These are phyloP conservation scores for Epicauta chinensis DNA, from an alignment of 1,140 invertebrate species.

Conservation along the genomic window DNA sequence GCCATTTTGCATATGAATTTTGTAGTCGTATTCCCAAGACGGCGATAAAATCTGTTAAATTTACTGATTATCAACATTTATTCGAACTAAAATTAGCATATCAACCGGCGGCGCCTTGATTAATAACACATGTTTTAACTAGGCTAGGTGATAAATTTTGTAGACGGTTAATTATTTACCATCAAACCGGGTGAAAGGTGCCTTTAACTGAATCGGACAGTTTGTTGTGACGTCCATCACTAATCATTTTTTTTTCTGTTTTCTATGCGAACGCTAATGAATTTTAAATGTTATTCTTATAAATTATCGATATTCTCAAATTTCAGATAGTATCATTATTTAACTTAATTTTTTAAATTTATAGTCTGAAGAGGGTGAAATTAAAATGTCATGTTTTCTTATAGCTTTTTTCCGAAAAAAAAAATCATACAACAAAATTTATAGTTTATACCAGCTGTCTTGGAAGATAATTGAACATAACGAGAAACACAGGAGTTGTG, in stretches of 20 bases:
- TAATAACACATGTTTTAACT: constrained; percentile 8
- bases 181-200: background rate
- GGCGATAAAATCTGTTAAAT: constrained; percentile 18
- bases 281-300: too few species aligned
- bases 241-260: too few species aligned
- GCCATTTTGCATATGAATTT: constrained; percentile 26
- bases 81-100: background rate
- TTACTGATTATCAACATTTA: background rate
- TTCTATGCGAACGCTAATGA: too few species aligned
- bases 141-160: constrained; percentile 13
- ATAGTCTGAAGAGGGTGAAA: constrained; percentile 19
- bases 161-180: constrained; percentile 15
- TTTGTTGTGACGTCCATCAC: too few species aligned
- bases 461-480: constrained; percentile 8
- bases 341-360: constrained; percentile 11
- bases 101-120: constrained; percentile 1
- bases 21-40: constrained; percentile 22
- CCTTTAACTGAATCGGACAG: constrained; percentile 6
- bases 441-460: constrained; percentile 15
- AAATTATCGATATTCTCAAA: too few species aligned
- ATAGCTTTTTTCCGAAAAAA: background rate
- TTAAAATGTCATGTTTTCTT: constrained; percentile 25
- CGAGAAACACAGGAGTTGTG: constrained; percentile 5
- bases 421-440: constrained; percentile 6
- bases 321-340: too few species aligned